These are phyloP conservation scores for Choristoneura rosaceana DNA, from an alignment of 2,888 invertebrate species.

Conservation along the genomic window DNA sequence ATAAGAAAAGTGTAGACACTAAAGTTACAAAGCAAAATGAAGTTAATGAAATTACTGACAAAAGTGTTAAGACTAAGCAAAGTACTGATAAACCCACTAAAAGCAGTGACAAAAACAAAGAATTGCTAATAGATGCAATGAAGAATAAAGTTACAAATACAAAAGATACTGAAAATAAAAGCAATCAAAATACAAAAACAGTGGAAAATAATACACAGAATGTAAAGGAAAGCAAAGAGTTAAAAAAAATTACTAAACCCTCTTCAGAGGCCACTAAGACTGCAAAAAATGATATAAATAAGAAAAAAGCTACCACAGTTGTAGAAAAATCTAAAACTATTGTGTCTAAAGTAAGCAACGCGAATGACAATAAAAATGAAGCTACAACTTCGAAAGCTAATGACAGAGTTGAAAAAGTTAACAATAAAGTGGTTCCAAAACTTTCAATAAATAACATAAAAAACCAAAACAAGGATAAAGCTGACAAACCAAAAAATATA, in stretches of 20 bases:
- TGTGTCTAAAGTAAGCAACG: neutral
- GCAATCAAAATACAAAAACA: neutral
- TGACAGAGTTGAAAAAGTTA: slow-evolving; percentile 10
- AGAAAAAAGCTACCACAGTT: neutral
- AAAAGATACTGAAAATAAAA: neutral
- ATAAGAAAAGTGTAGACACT: slow-evolving; percentile 3
- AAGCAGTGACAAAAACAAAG: slow-evolving; percentile 6
- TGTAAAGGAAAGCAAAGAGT: slow-evolving; percentile 17
- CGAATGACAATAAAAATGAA: neutral
- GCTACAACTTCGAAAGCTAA: slow-evolving; percentile 5
- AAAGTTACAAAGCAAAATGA: neutral
- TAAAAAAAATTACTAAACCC: neutral
- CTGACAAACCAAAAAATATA: neutral
- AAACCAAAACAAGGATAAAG: slow-evolving; percentile 1
- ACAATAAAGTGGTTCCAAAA: neutral
- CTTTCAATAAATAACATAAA: neutral
- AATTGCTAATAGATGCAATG: neutral
- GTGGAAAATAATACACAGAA: neutral
- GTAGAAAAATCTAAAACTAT: slow-evolving; percentile 3
- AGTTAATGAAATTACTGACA: neutral
- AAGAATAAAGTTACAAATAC: neutral
- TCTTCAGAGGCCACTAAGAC: neutral
- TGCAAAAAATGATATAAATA: neutral
- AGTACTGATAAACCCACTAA: neutral
- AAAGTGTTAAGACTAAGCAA: neutral